phyloP scores from a whole-genome alignment of 2,888 invertebrate genomes.

The Coenonympha arcania region DNA sequence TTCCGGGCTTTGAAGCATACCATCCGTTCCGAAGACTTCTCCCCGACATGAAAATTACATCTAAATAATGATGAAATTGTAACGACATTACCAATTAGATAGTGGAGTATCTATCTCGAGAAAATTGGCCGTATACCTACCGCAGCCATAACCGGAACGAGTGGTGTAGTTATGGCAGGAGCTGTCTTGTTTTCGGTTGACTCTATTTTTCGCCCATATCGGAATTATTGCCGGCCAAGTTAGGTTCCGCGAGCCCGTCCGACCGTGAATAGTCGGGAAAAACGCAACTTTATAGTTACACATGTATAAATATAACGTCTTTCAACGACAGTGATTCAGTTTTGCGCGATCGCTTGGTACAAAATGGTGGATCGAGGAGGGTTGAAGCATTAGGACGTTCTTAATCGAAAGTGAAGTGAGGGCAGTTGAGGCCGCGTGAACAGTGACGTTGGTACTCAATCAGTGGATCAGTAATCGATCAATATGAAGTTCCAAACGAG shows the following conservation, averaged over 20 bases:
- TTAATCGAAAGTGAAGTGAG: slow-evolving; percentile 55
- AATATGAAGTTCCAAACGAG: slow-evolving; percentile 45
- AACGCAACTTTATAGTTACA: slow-evolving; percentile 65
- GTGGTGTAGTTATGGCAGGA: slow-evolving; percentile 41
- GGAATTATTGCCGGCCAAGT: slow-evolving; percentile 46
- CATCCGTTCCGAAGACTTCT: slow-evolving; percentile 28
- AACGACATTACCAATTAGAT: slow-evolving; percentile 51
- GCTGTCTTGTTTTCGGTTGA: slow-evolving; percentile 43
- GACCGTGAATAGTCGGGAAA: slow-evolving; percentile 64
- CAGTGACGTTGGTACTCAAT: slow-evolving; percentile 36
- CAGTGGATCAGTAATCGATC: slow-evolving; percentile 31
- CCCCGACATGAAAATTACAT: slow-evolving; percentile 43
- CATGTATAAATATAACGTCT: slow-evolving; percentile 70
- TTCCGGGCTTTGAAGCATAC: background rate
- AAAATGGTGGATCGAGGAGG: slow-evolving; percentile 62
- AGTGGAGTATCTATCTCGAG: slow-evolving; percentile 34
- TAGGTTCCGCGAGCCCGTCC: slow-evolving; percentile 49
- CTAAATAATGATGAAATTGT: slow-evolving; percentile 40
- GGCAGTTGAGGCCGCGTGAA: slow-evolving; percentile 42
- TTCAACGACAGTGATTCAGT: slow-evolving; percentile 64
- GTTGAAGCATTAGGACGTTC: slow-evolving; percentile 34
- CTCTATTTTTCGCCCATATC: slow-evolving; percentile 52
- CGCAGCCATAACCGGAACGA: slow-evolving; percentile 55
- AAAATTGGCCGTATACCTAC: slow-evolving; percentile 16
- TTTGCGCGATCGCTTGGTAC: slow-evolving; percentile 67